Base-by-base conservation (phyloP, 2,888 invertebrate species). In the Congeria kusceri region DNA sequence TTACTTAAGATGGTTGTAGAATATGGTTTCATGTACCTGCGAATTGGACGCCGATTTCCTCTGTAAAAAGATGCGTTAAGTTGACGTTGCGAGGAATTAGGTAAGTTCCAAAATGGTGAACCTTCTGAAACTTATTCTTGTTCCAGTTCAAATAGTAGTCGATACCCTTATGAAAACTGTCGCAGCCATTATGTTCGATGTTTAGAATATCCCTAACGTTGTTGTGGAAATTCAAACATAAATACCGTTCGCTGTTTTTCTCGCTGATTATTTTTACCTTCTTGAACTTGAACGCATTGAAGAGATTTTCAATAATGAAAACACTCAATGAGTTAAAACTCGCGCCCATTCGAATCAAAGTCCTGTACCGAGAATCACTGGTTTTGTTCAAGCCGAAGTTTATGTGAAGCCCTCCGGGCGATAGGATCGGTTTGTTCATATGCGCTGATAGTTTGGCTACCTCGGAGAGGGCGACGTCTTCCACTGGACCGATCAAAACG, bases 361-460 rank as follows among this genome's bases (percentile, higher is more conserved):
- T 74, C 20, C 64, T 57, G 49, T 71, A 83, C 4, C 39, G 13
- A 1, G 61, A n/a, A 28, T 64, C 13, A 0, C 20, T 18, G 0
- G 61, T 68, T 64, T 80, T 83, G 29, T 79, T 57, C 11, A 68
- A 44, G 20, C 83, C 79, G 29, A 83, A 79, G 57, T 74, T 74
- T 13, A 67, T 23, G 53, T 59, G 46, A 27, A 83, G 57, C 2
- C 79, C 83, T 0, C 83, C 83, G 3, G 83, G 83, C 15, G 83
- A 64, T 5, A 83, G 68, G 28, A 83, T 66, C 23, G 77, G 76
- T 5, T 78, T 28, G 11, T 74, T 58, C 46, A 59, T 46, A 23
- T 56, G 29, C 15, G 75, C 68, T 13, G 82, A 68, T 15, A 82
- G 65, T 44, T 78, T 53, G 4, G 82, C 82, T 32, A 82, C 61